phyloP scores from a whole-genome alignment of 2,113 vertebrate genomes.

The Pelvicachromis taeniatus region DNA sequence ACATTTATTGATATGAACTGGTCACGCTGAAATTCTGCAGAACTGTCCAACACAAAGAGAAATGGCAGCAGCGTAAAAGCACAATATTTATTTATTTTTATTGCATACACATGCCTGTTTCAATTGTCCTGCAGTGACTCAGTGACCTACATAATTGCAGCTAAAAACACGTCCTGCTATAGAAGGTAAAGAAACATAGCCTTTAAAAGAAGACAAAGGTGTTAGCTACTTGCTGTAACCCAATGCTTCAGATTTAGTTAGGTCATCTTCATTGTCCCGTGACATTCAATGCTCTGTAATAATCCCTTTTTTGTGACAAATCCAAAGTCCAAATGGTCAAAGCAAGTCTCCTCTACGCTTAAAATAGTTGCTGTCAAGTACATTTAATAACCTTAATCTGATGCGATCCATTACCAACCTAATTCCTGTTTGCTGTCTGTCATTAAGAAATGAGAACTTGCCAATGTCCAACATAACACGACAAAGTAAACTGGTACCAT shows the following conservation, averaged over 20 bases:
- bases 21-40: neutral
- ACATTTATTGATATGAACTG: neutral
- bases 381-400: conserved; percentile 51
- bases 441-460: conserved; percentile 62
- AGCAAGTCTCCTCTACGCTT: neutral
- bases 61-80: neutral
- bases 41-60: neutral
- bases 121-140: conserved; percentile 40
- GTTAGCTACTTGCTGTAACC: neutral
- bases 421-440: conserved; percentile 59
- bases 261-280: conserved; percentile 15
- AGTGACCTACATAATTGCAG: conserved; percentile 15
- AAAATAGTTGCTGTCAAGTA: neutral
- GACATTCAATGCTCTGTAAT: neutral
- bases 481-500: conserved; percentile 54
- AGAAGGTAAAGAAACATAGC: neutral
- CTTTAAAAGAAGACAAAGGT: neutral
- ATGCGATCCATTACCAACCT: conserved; percentile 41
- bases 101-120: neutral
- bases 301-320: neutral
- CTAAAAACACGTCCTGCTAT: neutral
- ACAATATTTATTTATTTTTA: neutral
- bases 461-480: neutral
- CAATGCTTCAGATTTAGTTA: neutral
- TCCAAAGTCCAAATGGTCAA: neutral